These are phyloP conservation scores for Pluvianellus socialis DNA, from an alignment of 2,113 vertebrate species.

Conservation along the genomic window DNA sequence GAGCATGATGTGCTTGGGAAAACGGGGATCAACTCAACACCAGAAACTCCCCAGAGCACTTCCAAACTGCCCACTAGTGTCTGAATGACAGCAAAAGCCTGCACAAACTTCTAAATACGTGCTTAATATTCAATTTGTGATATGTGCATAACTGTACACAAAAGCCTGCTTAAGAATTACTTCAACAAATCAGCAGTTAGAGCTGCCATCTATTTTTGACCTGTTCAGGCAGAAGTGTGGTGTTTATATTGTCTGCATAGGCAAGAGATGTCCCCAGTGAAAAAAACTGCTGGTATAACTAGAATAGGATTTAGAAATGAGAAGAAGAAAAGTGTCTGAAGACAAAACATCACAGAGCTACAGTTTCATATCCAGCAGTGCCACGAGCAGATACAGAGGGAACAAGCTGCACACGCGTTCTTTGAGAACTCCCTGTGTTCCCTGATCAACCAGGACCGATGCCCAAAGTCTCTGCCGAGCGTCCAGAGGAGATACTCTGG, in stretches of 20 bases:
- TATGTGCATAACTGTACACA: background rate
- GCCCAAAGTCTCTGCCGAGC: background rate
- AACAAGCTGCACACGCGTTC: background rate
- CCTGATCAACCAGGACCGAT: background rate
- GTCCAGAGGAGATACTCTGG: background rate
- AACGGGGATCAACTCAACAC: background rate
- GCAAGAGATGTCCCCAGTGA: background rate
- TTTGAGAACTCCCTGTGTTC: background rate
- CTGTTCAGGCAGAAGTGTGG: background rate
- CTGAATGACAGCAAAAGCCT: slow-evolving; percentile 12
- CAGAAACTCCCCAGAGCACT: slow-evolving; percentile 21
- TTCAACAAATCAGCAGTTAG: background rate
- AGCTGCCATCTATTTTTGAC: background rate
- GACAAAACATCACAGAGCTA: background rate
- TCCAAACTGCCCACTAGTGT: background rate
- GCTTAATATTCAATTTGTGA: background rate
- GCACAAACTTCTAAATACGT: background rate
- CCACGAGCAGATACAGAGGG: background rate
- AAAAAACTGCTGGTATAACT: background rate
- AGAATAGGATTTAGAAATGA: background rate
- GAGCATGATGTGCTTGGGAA: background rate
- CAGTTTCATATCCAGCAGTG: background rate
- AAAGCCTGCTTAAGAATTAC: background rate
- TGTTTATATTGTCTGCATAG: background rate
- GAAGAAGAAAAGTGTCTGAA: background rate